phyloP scores from a whole-genome alignment of 2,113 vertebrate genomes.

The Podilymbus podiceps region DNA sequence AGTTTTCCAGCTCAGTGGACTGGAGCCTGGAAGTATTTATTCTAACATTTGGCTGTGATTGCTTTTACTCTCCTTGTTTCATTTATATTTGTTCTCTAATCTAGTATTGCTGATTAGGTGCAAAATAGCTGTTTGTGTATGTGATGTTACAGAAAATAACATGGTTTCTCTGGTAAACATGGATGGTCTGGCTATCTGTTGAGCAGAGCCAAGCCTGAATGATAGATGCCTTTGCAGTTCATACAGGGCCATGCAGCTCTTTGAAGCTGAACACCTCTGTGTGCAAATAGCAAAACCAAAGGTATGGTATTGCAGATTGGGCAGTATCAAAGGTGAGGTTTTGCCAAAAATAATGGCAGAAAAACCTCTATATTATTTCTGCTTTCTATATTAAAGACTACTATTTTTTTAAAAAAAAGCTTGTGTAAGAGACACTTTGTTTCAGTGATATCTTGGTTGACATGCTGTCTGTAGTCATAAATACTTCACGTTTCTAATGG shows the following conservation, averaged over 20 bases:
- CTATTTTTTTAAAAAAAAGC: background rate
- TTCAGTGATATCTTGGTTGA: background rate
- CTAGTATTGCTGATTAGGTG: background rate
- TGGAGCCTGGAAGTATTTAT: background rate
- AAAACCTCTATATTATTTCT: background rate
- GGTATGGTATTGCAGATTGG: background rate
- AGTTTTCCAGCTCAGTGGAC: background rate
- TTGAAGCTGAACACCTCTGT: background rate
- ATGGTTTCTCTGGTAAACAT: background rate
- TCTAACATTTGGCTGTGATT: background rate
- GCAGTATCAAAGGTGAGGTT: background rate
- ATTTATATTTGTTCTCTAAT: background rate
- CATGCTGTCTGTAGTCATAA: background rate
- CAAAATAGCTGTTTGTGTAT: background rate
- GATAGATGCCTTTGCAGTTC: background rate
- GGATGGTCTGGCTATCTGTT: background rate
- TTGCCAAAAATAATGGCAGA: background rate
- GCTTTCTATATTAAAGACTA: background rate
- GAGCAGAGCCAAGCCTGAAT: background rate
- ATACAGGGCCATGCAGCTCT: background rate
- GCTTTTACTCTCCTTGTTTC: background rate
- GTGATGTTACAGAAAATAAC: background rate
- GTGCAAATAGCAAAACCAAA: background rate
- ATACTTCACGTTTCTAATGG: background rate
- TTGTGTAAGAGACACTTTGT: background rate